These are phyloP conservation scores for Listrodromus nycthemerus DNA, from an alignment of 2,888 invertebrate species.

Conservation along the genomic window DNA sequence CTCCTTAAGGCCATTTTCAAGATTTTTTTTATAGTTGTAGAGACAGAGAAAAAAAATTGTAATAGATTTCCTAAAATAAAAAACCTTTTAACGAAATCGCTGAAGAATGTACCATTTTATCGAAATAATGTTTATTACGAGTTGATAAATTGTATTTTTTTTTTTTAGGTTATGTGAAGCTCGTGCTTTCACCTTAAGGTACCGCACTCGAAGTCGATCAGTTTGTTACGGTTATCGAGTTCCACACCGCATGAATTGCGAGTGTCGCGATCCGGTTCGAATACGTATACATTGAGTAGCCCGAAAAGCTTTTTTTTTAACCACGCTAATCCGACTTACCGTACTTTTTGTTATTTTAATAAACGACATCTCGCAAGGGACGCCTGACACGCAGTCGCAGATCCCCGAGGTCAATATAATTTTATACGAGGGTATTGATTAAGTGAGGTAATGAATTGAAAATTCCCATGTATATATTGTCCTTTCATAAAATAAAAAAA, in stretches of 20 bases:
- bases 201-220: not conserved
- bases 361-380: slow-evolving; percentile 22
- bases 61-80: not conserved
- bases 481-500: not conserved
- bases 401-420: slow-evolving; percentile 51
- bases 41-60: not conserved
- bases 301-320: not conserved
- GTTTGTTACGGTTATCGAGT: not conserved
- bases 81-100: not conserved
- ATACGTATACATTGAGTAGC: not conserved
- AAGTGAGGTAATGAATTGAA: slow-evolving; percentile 36
- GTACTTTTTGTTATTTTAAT: slow-evolving; percentile 9
- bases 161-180: not conserved
- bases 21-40: not conserved
- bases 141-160: too few relatives aligned
- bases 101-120: too few relatives aligned
- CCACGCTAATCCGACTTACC: not conserved
- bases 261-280: not conserved
- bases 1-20: not conserved
- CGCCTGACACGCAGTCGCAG: slow-evolving; percentile 47
- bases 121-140: too few relatives aligned
- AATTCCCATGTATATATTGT: slow-evolving; percentile 15
- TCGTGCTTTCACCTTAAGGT: not conserved
- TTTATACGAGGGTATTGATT: slow-evolving; percentile 48
- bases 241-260: not conserved